Evolutionary conservation across 2,888 invertebrate genomes (phyloP), one percentile per base, ranked within the genome.

Genomic region (Amblyjoppa proteus): DNA sequence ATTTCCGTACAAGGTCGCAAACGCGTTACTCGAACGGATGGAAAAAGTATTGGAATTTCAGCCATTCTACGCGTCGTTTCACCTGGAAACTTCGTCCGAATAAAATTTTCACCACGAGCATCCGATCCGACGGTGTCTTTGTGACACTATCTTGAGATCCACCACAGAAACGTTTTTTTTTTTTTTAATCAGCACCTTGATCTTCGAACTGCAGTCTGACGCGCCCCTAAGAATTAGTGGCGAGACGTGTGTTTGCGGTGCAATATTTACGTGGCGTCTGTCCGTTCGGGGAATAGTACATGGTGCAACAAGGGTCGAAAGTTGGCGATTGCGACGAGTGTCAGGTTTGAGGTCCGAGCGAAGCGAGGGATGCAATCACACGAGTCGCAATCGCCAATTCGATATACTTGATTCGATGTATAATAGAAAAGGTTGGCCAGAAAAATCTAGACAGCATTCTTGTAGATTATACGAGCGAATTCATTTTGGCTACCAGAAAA

Each of bases 241-340:
- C 41, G 28, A 6, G 51, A 70, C 53, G n/a, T n/a, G n/a, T n/a
- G 41, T 51, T 64, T 64, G 25, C 70, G 80, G 70, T 80, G 70
- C 78, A 53, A 28, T 90, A 85, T 90, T 91, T 90, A 81, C 87
- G 73, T 73, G 89, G 87, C 90, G 89, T 89, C 90, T 87, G 85
- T 77, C 75, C 90, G 87, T 85, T 38, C 61, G 61, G 31, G n/a
- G n/a, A n/a, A n/a, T n/a, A n/a, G n/a, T n/a, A n/a, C n/a, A n/a
- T n/a, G n/a, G n/a, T n/a, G n/a, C n/a, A n/a, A n/a, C n/a, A n/a
- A n/a, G n/a, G n/a, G n/a, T n/a, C n/a, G n/a, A n/a, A n/a, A n/a
- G n/a, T n/a, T n/a, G n/a, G n/a, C n/a, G n/a, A n/a, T n/a, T n/a
- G n/a, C n/a, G n/a, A n/a, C n/a, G n/a, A n/a, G n/a, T n/a, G n/a